A percentile compares a stretch with the other conserved stretches of the same genome.
Conservation (phyloP, 2,888 invertebrate species). For the Vanessa cardui region DNA sequence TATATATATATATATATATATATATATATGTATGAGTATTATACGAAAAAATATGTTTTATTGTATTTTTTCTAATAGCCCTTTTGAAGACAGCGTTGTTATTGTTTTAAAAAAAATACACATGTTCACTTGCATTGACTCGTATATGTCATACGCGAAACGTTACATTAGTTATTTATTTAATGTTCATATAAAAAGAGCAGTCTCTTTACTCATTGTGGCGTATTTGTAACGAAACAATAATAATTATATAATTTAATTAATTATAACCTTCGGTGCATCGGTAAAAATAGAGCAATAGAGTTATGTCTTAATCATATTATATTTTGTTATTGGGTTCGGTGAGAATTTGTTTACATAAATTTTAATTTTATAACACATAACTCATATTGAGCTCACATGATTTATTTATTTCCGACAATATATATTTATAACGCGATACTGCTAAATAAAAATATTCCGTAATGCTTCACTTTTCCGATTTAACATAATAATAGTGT, state of each 20-base stretch:
- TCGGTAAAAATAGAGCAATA: slow-evolving; percentile 3
- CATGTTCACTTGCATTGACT: too few relatives aligned
- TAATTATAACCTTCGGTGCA: slow-evolving; percentile 4
- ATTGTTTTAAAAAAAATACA: too few relatives aligned
- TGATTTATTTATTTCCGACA: slow-evolving; percentile 67
- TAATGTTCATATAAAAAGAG: too few relatives aligned
- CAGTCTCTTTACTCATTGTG: too few relatives aligned
- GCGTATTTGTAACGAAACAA: background rate
- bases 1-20: too few relatives aligned
- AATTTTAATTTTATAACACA: slow-evolving; percentile 61
- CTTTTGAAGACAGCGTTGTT: too few relatives aligned
- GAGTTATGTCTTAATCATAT: slow-evolving; percentile 26
- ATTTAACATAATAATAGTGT: background rate
- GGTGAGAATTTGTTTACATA: slow-evolving; percentile 21
- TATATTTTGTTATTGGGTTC: slow-evolving; percentile 14
- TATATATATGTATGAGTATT: too few relatives aligned
- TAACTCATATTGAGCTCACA: slow-evolving; percentile 62
- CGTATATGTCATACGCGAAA: too few relatives aligned
- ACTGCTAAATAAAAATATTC: slow-evolving; percentile 65
- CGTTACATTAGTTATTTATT: too few relatives aligned
- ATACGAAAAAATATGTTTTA: too few relatives aligned
- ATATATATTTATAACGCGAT: slow-evolving; percentile 69
- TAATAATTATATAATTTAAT: too few relatives aligned
- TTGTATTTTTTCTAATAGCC: too few relatives aligned
- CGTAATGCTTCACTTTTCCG: slow-evolving; percentile 54